These are phyloP conservation scores for Myotis brandtii DNA, from an alignment of 2,113 vertebrate genomes.

Conservation along the genomic window DNA sequence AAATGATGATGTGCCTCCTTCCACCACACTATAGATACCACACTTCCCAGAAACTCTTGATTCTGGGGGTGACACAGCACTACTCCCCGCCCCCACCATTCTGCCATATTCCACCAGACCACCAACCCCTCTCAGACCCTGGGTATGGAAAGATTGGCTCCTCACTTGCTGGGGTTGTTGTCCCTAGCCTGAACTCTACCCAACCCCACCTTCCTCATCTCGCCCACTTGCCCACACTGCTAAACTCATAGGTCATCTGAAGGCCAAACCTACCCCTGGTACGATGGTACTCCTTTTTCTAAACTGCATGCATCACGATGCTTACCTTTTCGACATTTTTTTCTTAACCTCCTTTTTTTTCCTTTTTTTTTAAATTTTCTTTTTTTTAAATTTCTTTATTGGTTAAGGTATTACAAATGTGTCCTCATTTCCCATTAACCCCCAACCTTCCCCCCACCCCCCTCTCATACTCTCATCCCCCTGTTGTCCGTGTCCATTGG, in stretches of 20 bases:
- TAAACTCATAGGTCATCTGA: not conserved
- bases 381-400: too few species aligned
- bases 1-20: not conserved
- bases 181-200: not conserved
- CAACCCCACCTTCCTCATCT: not conserved
- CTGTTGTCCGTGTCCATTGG: too few species aligned
- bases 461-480: too few species aligned
- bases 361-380: too few species aligned
- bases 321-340: not conserved
- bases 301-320: not conserved
- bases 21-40: not conserved
- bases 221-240: not conserved
- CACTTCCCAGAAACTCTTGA: not conserved
- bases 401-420: too few species aligned
- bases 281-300: not conserved
- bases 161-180: not conserved
- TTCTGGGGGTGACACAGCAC: not conserved
- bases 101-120: not conserved
- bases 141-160: not conserved
- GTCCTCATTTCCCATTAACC: too few species aligned
- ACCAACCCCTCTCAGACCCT: not conserved
- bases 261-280: not conserved
- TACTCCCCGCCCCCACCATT: not conserved
- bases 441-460: too few species aligned
- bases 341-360: not conserved